These are phyloP conservation scores for Corythucha ciliata DNA, from an alignment of 2,888 invertebrate species.

Conservation along the genomic window DNA sequence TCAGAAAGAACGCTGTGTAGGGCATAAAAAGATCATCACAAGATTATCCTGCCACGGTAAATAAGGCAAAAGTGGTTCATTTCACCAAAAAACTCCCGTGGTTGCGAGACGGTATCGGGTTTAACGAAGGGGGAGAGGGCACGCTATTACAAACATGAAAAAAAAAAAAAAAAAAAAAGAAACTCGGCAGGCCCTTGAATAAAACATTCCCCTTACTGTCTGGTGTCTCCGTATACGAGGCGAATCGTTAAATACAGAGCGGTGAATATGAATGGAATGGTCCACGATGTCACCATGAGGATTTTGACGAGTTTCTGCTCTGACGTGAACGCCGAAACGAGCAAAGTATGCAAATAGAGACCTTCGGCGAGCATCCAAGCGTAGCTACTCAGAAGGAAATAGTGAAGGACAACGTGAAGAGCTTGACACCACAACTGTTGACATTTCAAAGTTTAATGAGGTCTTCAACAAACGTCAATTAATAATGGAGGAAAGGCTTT, in stretches of 20 bases:
- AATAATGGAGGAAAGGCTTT: too few species aligned
- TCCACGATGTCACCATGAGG: slow-evolving; percentile 79
- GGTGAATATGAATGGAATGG: slow-evolving; percentile 59
- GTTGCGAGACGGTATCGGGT: not conserved
- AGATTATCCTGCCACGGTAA: too few species aligned
- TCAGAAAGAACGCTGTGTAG: too few species aligned
- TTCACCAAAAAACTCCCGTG: not conserved
- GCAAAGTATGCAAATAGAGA: slow-evolving; percentile 83
- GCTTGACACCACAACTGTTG: slow-evolving; percentile 70
- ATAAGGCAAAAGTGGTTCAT: too few species aligned
- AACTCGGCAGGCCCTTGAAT: too few species aligned
- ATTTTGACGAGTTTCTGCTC: slow-evolving; percentile 75
- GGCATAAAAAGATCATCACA: too few species aligned
- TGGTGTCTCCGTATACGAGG: slow-evolving; percentile 44
- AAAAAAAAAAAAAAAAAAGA: not conserved
- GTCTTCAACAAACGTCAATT: too few species aligned
- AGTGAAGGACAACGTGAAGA: slow-evolving; percentile 73
- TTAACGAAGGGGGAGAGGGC: not conserved
- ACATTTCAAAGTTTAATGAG: too few species aligned
- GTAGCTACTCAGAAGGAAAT: slow-evolving; percentile 84
- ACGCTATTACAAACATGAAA: not conserved
- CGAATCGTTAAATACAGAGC: slow-evolving; percentile 55
- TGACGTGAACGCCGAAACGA: slow-evolving; percentile 82
- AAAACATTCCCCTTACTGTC: too few species aligned
- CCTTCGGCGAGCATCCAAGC: slow-evolving; percentile 97